Percentiles rank a stretch among this genome's conserved stretches.
These are phyloP conservation scores for Oncorhynchus gorbuscha DNA, from an alignment of 2,113 vertebrate genomes.

Conservation along the genomic window DNA sequence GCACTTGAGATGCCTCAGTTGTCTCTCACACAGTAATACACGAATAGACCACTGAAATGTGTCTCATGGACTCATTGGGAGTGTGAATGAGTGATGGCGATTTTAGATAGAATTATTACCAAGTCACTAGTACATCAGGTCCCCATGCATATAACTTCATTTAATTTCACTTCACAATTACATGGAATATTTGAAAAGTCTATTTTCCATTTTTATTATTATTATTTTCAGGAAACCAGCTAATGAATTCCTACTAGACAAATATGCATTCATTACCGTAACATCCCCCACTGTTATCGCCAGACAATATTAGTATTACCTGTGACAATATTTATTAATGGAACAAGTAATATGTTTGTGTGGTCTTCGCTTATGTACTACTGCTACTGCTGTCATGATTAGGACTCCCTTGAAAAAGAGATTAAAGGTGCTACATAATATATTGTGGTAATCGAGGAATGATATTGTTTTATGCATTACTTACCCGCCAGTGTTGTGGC, in stretches of 20 bases:
- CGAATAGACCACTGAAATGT: slow-evolving; percentile 17
- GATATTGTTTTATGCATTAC: too few relatives aligned
- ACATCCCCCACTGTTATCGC: not conserved
- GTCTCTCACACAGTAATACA: slow-evolving; percentile 51
- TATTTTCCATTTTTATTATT: not conserved
- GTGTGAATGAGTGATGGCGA: not conserved
- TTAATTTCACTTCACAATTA: too few relatives aligned
- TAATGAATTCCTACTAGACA: not conserved
- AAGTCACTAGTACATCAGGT: not conserved
- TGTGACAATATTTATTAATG: not conserved
- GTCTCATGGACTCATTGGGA: too few relatives aligned
- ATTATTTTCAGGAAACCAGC: not conserved
- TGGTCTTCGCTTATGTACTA: not conserved
- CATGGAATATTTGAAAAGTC: too few relatives aligned
- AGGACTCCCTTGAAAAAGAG: too few relatives aligned
- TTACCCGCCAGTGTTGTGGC: too few relatives aligned
- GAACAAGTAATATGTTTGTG: not conserved
- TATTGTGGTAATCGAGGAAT: too few relatives aligned
- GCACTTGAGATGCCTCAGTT: slow-evolving; percentile 51
- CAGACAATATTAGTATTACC: not conserved
- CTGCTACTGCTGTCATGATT: too few relatives aligned
- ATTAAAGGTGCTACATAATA: too few relatives aligned
- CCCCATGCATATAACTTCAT: too few relatives aligned
- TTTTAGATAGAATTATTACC: not conserved
- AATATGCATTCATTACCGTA: not conserved